Evolutionary conservation across 2,113 vertebrate genomes (phyloP), one percentile per base, ranked within the genome.

Genomic region (Myotis davidii): DNA sequence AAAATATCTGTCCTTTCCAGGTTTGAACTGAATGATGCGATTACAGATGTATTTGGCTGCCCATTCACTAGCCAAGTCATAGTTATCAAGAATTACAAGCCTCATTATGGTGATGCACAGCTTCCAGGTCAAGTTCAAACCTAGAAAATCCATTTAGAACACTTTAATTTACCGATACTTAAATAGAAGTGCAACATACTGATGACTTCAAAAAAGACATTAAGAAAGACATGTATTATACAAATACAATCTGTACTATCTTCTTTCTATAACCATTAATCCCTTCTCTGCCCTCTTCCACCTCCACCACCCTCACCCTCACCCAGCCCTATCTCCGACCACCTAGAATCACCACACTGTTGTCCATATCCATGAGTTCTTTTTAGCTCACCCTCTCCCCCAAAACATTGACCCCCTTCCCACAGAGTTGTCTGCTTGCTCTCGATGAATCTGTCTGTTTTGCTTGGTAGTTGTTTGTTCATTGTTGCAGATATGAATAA

Each of bases 1-100:
- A 97, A 99, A 99, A 83, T 99, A 99, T 61, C 98, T 99, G 83
- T 99, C 98, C 89, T 98, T 98, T 37, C 97, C 98, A 18, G 99
- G 99, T 87, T 98, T 98, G 97, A 99, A 99, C 65, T 99, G 98
- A 97, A 99, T 97, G 97, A 99, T 99, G 93, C 98, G 98, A 98
- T 99, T 99, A 89, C 99, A 98, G 97, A 99, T 99, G 97, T 99
- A 99, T 95, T 99, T 99, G 56, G 99, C 99, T 91, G 99, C 99
- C 99, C 99, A 99, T 96, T 99, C 99, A 81, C 99, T 99, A 88
- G 99, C 99, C 98, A 99, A 98, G 50, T 99, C 98, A 92, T 99
- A 99, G 92, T 99, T 99, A 88, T 99, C 99, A 96, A 99, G 99
- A 95, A 99, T 99, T 37, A 99, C 99, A 87, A 99, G 99, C 96